phyloP scores from a whole-genome alignment of 2,113 vertebrate genomes.

The Cathartes aura region DNA sequence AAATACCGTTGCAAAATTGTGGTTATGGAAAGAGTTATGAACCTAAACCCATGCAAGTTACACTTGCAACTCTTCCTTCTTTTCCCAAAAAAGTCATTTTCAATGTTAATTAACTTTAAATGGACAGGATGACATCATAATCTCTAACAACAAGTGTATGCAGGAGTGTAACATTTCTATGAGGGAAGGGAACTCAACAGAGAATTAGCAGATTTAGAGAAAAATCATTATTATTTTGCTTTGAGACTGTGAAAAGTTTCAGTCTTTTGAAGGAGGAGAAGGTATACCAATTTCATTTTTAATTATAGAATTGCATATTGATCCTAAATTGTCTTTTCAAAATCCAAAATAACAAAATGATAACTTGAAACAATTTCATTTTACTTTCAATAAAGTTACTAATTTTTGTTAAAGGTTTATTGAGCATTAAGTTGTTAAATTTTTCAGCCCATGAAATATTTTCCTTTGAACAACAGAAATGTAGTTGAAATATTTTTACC shows the following conservation, averaged over 20 bases:
- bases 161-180: background rate
- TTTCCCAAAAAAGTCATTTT: background rate
- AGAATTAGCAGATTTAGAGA: background rate
- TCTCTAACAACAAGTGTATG: background rate
- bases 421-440: background rate
- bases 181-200: background rate
- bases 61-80: background rate
- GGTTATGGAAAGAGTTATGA: background rate
- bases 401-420: background rate
- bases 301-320: background rate
- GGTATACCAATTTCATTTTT: background rate
- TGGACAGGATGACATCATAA: background rate
- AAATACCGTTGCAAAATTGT: background rate
- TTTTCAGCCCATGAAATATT: background rate
- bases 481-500: background rate
- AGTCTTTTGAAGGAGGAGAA: background rate
- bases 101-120: background rate
- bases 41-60: background rate
- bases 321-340: background rate
- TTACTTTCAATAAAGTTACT: background rate
- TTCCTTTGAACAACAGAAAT: background rate
- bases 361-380: background rate
- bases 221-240: background rate
- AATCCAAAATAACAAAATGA: background rate
- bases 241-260: background rate